phyloP scores from a whole-genome alignment of 2,797 vertebrate species.

The Dryobates pubescens region DNA sequence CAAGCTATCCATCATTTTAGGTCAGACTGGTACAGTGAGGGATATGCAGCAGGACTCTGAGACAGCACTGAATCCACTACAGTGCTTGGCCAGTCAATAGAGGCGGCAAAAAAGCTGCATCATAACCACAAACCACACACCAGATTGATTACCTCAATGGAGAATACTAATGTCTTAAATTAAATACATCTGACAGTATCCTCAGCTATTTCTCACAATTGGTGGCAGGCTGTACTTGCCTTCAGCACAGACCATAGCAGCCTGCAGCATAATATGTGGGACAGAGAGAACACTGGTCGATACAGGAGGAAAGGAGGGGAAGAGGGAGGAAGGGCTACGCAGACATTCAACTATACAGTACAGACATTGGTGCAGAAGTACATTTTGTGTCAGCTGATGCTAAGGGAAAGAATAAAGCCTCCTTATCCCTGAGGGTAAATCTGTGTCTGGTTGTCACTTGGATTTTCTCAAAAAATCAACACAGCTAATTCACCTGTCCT shows the following conservation, averaged over 20 bases:
- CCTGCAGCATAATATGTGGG: background rate
- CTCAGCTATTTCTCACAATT: background rate
- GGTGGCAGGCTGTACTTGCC: background rate
- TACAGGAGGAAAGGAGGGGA: background rate
- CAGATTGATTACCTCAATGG: background rate
- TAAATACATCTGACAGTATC: background rate
- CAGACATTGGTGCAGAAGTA: background rate
- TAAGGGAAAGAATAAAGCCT: background rate
- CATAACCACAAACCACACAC: background rate
- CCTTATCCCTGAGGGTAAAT: background rate
- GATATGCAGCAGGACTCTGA: background rate
- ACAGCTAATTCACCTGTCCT: background rate
- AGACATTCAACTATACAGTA: background rate
- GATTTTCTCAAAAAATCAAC: background rate
- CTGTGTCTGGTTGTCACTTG: background rate
- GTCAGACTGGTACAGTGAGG: background rate
- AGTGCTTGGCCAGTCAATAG: background rate
- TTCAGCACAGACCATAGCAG: background rate
- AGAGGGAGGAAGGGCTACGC: background rate
- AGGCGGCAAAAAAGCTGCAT: background rate
- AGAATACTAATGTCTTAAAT: background rate
- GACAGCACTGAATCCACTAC: background rate
- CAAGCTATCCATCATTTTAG: background rate
- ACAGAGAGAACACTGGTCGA: background rate
- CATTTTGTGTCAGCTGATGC: background rate